phyloP scores from a whole-genome alignment of 64 coral and sea anemone species.

The Montipora sp. region DNA sequence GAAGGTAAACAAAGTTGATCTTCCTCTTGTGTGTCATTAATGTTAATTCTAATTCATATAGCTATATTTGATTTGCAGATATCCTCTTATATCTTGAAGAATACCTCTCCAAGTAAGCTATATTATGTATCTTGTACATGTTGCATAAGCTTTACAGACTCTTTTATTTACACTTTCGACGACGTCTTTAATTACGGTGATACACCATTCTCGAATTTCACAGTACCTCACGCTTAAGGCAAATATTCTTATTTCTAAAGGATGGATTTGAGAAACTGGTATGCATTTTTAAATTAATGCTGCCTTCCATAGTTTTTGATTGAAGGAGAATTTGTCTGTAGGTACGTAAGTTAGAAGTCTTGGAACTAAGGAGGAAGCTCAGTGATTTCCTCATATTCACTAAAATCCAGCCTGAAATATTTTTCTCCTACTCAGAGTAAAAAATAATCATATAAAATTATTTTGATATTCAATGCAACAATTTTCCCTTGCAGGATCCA shows the following conservation, averaged over 20 bases:
- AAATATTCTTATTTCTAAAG: not conserved
- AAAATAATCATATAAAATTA: too few relatives aligned
- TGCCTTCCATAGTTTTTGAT: too few relatives aligned
- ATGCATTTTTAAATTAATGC: too few relatives aligned
- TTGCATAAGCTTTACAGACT: not conserved
- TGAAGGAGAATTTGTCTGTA: too few relatives aligned
- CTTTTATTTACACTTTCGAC: too few relatives aligned
- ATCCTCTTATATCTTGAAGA: conserved; percentile 14
- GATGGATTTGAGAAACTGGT: not conserved
- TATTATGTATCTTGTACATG: not conserved
- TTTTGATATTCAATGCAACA: not conserved
- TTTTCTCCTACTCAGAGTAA: too few relatives aligned
- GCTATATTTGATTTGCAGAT: not conserved
- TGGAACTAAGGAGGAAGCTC: too few relatives aligned
- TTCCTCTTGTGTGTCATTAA: not conserved
- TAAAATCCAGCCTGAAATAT: too few relatives aligned
- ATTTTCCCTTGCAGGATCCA: not conserved
- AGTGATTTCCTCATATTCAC: too few relatives aligned
- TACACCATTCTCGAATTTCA: not conserved
- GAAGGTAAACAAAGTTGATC: conserved; percentile 8
- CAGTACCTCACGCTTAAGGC: not conserved
- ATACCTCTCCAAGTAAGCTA: conserved; percentile 44
- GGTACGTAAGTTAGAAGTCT: too few relatives aligned
- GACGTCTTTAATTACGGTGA: too few relatives aligned
- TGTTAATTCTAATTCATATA: not conserved